Evolutionary conservation across 2,888 invertebrate genomes (phyloP), one percentile per base, ranked within the genome.

Genomic region (Merodon equestris): DNA sequence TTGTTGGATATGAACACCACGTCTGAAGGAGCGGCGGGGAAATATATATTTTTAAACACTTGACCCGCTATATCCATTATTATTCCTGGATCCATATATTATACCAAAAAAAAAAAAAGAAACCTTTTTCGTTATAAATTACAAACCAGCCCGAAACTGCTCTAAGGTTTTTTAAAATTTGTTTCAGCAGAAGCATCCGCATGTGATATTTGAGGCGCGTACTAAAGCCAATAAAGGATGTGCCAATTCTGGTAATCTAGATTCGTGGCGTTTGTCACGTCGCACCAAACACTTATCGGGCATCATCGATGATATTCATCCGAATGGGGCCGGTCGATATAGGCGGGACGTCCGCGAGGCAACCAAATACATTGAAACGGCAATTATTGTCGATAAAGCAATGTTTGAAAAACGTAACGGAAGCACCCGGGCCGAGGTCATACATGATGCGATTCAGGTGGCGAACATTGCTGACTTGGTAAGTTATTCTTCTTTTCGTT

Each of bases 401-500:
- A 97, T 99, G 97, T 97, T 97, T 88, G 96, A 96, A 85, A 94
- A 95, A 86, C 91, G 97, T 74, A 97, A 97, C 89, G 96, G 96
- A 81, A 96, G 96, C 89, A 95, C 95, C 60, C 90, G 96, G 82
- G 92, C 94, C 13, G 95, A 96, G 87, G 95, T 97, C 83, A 95
- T 98, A 84, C 96, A 97, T 88, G 98, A 98, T 89, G 96, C 97
- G 82, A 95, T 98, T 88, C 97, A 97, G 92, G 96, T 97, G 84
- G 97, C 97, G 83, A 99, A 99, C 90, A 97, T 98, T 87, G 97
- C 98, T 76, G 99, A 99, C 91, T 91, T 97, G 93, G 97, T 97
- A 86, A 93, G 95, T 91, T 36, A 47, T 19, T 19, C 61, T 14
- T 13, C 1, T 9, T 60, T 7, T 36, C 53, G 34, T 19, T 9